These are phyloP conservation scores for Gastracanthus pulcherrimus DNA, from an alignment of 2,888 invertebrate genomes.

Conservation along the genomic window DNA sequence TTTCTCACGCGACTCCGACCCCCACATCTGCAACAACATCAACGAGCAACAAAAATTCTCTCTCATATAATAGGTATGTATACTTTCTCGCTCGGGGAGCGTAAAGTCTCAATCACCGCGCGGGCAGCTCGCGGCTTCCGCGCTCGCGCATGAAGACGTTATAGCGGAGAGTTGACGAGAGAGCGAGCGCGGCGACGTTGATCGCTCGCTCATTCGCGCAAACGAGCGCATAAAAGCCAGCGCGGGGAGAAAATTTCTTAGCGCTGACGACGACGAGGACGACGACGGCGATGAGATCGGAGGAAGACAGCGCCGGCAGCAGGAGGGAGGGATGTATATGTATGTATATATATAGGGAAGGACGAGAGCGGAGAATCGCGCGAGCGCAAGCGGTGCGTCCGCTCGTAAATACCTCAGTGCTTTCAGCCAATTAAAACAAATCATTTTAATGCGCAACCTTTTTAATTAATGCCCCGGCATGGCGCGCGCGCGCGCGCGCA, in stretches of 20 bases:
- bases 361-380: neutral
- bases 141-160: conserved; percentile 32
- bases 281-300: neutral
- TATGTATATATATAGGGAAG: too few species aligned
- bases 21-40: neutral
- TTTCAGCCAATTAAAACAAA: conserved; percentile 78
- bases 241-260: conserved; percentile 14
- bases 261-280: too few species aligned
- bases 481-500: conserved; percentile 49
- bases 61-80: too few species aligned
- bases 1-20: conserved; percentile 33
- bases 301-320: too few species aligned
- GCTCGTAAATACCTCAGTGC: conserved; percentile 77
- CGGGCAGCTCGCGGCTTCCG: neutral
- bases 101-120: conserved; percentile 35
- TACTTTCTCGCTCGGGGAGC: neutral
- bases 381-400: conserved; percentile 67
- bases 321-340: conserved; percentile 27
- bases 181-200: conserved; percentile 54
- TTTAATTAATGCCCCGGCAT: conserved; percentile 75
- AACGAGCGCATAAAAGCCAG: conserved; percentile 54
- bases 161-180: conserved; percentile 50
- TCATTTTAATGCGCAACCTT: conserved; percentile 78
- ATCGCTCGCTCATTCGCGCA: conserved; percentile 52
- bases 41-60: too few species aligned